phyloP scores from a whole-genome alignment of 2,113 vertebrate species.

The Equus przewalskii region DNA sequence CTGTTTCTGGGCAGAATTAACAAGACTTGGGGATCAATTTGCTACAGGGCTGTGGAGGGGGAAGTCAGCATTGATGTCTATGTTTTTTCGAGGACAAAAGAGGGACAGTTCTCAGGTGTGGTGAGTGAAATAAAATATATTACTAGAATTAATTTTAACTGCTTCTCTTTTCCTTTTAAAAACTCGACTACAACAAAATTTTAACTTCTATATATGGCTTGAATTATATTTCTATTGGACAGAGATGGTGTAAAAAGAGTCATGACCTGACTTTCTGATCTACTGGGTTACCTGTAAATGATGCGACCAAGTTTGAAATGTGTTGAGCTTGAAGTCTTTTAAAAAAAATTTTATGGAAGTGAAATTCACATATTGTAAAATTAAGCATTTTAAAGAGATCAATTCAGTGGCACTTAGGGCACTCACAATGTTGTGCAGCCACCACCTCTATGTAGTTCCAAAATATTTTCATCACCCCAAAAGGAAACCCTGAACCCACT shows the following conservation, averaged over 20 bases:
- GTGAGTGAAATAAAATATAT: neutral
- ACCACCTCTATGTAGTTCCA: neutral
- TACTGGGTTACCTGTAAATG: neutral
- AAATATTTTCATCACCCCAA: neutral
- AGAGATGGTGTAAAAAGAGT: neutral
- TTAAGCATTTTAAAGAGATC: neutral
- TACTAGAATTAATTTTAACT: neutral
- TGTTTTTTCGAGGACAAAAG: neutral
- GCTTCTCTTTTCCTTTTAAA: neutral
- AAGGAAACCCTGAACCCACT: neutral
- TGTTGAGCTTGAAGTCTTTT: neutral
- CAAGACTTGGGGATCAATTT: accelerated
- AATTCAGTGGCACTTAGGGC: neutral
- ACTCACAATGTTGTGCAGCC: neutral
- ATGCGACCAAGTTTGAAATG: neutral
- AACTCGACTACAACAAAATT: neutral
- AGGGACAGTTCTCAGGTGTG: neutral
- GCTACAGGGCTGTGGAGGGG: too few species aligned
- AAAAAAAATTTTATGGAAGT: neutral
- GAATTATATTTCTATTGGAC: neutral
- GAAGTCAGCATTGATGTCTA: accelerated
- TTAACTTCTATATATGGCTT: neutral
- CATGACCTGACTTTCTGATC: neutral
- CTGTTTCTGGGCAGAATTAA: neutral
- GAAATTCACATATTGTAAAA: neutral